phyloP scores from a whole-genome alignment of 2,113 vertebrate genomes.

The Hypocryptadius cinnamomeus region DNA sequence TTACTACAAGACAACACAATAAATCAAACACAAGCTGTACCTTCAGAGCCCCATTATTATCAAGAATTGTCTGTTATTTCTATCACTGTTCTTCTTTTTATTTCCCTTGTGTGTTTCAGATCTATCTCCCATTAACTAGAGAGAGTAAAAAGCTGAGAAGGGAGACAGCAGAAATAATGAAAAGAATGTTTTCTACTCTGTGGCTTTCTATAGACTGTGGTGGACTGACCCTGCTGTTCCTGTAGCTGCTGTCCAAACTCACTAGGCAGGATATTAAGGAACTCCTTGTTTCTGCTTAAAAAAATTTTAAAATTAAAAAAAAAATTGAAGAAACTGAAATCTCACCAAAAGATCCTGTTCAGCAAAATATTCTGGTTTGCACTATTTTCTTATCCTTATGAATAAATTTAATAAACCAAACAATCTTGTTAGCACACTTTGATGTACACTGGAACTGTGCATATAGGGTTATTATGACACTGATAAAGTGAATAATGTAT shows the following conservation, averaged over 20 bases:
- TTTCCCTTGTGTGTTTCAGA: constrained; percentile 31
- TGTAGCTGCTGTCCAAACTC: background rate
- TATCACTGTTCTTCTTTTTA: background rate
- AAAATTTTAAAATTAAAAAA: background rate
- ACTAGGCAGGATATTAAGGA: background rate
- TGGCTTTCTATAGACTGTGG: background rate
- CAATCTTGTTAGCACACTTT: background rate
- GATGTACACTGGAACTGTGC: background rate
- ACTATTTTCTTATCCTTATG: background rate
- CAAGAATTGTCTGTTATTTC: constrained; percentile 6
- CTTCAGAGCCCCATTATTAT: background rate
- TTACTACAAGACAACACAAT: background rate
- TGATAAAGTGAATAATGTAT: background rate
- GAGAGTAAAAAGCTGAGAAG: background rate
- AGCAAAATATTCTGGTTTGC: background rate
- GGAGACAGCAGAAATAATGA: background rate
- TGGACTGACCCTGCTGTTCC: background rate
- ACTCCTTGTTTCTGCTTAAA: background rate
- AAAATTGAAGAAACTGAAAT: background rate
- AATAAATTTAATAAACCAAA: background rate
- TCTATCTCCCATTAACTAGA: background rate
- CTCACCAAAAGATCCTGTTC: background rate
- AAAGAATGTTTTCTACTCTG: background rate
- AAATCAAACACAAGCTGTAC: background rate
- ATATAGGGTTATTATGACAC: background rate